Evolutionary conservation across 2,113 vertebrate genomes (phyloP).

Genomic region (Romanogobio albipinnatus): DNA sequence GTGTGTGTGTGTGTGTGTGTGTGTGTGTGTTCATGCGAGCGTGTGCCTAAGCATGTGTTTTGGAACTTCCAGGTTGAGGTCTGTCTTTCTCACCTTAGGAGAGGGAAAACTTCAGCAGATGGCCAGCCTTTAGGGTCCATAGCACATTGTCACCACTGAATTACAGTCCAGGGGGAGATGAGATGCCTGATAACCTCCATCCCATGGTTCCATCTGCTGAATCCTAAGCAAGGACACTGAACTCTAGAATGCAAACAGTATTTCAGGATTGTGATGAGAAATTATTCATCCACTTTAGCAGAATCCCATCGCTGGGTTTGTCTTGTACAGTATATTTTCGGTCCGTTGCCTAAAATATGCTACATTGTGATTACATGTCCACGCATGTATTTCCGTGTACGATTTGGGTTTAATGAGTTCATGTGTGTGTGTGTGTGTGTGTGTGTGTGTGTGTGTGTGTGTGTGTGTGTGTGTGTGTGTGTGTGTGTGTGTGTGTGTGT

Average conservation of each 20-base stretch:
- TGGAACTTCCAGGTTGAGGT: constrained; percentile 72
- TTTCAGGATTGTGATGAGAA: constrained; percentile 35
- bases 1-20: not conserved
- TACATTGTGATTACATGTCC: constrained; percentile 23
- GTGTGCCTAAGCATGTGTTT: constrained; percentile 31
- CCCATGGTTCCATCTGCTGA: constrained; percentile 79
- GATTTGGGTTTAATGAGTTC: not conserved
- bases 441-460: not conserved
- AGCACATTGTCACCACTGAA: constrained; percentile 78
- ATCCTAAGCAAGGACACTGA: constrained; percentile 76
- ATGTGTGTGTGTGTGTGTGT: not conserved
- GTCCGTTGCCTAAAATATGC: not conserved
- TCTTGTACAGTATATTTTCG: not conserved
- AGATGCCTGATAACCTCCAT: constrained; percentile 78
- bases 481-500: not conserved
- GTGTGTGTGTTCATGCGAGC: not conserved
- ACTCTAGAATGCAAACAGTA: constrained; percentile 62
- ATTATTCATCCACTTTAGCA: constrained; percentile 28
- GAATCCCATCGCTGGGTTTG: constrained; percentile 2
- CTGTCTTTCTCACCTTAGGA: constrained; percentile 78
- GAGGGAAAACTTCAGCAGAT: constrained; percentile 75
- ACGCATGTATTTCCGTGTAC: not conserved
- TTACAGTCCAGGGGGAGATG: constrained; percentile 78
- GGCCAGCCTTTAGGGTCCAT: constrained; percentile 77
- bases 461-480: not conserved